These are phyloP conservation scores for Nephrotoma flavescens DNA, from an alignment of 2,888 invertebrate genomes.

Conservation along the genomic window DNA sequence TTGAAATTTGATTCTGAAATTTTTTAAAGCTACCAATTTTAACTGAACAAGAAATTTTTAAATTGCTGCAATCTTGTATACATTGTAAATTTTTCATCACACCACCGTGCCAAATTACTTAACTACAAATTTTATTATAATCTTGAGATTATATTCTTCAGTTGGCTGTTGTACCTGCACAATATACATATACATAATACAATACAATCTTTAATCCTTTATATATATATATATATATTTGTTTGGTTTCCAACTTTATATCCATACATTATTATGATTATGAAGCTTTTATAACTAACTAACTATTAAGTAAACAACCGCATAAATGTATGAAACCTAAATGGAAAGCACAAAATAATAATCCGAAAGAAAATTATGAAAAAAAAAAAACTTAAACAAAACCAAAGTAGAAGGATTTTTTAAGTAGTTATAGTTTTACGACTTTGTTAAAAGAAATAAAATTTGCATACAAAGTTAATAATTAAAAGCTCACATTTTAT, in stretches of 20 bases:
- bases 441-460: background rate
- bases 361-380: background rate
- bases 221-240: background rate
- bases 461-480: background rate
- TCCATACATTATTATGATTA: background rate
- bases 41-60: too few relatives aligned
- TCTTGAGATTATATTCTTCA: background rate
- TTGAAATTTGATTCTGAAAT: too few relatives aligned
- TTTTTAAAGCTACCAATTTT: too few relatives aligned
- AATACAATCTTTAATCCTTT: background rate
- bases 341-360: background rate
- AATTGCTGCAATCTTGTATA: too few relatives aligned
- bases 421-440: background rate
- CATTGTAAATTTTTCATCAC: too few relatives aligned
- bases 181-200: background rate
- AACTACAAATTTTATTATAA: background rate
- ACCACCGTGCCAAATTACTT: background rate
- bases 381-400: background rate
- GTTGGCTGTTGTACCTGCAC: background rate
- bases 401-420: background rate
- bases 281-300: background rate
- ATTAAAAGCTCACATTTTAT: background rate
- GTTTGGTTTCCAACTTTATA: background rate
- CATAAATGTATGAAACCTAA: background rate
- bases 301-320: background rate